Base-by-base conservation (phyloP, 2,797 vertebrate genomes). In the Urocyon cinereoargenteus region DNA sequence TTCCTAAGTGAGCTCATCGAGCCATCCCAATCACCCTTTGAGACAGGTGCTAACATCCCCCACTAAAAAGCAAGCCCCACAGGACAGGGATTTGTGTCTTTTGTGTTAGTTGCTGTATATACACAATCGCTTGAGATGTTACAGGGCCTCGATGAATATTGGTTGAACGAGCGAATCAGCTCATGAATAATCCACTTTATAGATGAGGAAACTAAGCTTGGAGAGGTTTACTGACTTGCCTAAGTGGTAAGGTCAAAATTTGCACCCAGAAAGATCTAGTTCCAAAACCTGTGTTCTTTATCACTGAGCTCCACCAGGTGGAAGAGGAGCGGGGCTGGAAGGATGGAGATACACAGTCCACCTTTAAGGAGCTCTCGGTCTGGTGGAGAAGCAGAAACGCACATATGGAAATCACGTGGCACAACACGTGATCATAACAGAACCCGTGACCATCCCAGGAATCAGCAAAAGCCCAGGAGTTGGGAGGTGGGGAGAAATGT, bases 121-220 rank as follows among this genome's bases (percentile, higher is more conserved):
- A 40, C 4, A 13, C 45, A n/a, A 64, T 7, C 55, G 86, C 36
- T 83, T 87, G 49, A 88, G 16, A 34, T 24, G 5, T 7, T 62
- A 28, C 14, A 73, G 77, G 62, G 6, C 28, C 75, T 68, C 88
- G 59, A 12, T 28, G 61, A 73, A 61, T 62, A 73, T 13, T 59
- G 45, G 53, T 7, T 40, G 55, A 78, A 64, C 19, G 57, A 62
- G 28, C 92, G 84, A 90, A 75, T 45, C 34, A 49, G 51, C 55
- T 11, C 31, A 59, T 78, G 36, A 19, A 36, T 26, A 40, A 40
- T 53, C n/a, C 34, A 34, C 45, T 73, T 91, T 78, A 75, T 18
- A 64, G 73, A 61, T 26, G 49, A 94, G 77, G 55, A 94, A 59
- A 90, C 62, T 92, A 92, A 85, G 34, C 55, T 90, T 45, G n/a